Evolutionary conservation across 2,797 vertebrate species (phyloP), one percentile per base, ranked within the genome.

Genomic region (Intellagama lesueurii): DNA sequence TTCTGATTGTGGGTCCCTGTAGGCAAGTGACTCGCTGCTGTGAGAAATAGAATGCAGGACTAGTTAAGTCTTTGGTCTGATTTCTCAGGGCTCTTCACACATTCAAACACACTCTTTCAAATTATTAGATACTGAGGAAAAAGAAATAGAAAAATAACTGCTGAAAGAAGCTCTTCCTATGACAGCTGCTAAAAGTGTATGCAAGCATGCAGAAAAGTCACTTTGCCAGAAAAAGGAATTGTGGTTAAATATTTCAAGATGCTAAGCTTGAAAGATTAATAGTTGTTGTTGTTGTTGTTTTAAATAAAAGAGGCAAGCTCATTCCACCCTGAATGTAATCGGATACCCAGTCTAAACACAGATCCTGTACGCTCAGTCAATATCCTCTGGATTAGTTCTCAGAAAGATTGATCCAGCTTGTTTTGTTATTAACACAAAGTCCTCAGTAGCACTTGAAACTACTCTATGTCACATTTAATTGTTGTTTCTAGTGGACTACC

Each of bases 91-190:
- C 32, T 52, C n/a, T 66, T 32, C 56, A 66, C 68, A 89, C 93
- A 92, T 76, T 93, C 86, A 87, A 40, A 88, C 19, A 90, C 92
- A 93, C 92, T 88, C 87, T 24, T 19, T 90, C 87, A 88, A 93
- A 92, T 89, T 89, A 94, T 90, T 86, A 89, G 87, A 80, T 91
- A 91, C 88, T 49, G 60, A 28, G 75, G 26, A 73, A 88, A 85
- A 80, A 49, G 32, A 81, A 0, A 87, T 70, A 69, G 85, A 76
- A 91, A 90, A 89, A 69, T 87, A 86, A 60, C 52, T 32, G 35
- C 8, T 80, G 85, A 88, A 88, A 80, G 26, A 94, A 94, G 93
- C 83, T 92, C 83, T 81, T 90, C 30, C 35, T 78, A 32, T 35
- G 0, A 91, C 85, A 90, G 91, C 40, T 87, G 88, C 90, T 30